A percentile compares a stretch with the other conserved stretches of the same genome.
phyloP scores from a whole-genome alignment of 2,888 invertebrate genomes.

The Anthophora plumipes region DNA sequence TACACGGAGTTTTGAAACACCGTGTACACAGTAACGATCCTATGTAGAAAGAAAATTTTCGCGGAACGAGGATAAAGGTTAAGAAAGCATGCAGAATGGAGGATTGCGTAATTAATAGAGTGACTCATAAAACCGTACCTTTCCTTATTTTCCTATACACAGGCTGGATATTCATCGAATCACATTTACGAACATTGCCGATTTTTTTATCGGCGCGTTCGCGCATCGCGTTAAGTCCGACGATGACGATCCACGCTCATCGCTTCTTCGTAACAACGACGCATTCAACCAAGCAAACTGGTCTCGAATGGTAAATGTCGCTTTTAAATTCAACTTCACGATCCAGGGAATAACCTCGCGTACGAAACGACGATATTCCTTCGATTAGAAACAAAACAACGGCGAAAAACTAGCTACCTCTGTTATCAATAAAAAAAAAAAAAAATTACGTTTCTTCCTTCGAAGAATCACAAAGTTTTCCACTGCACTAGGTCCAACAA shows the following conservation, averaged over 20 bases:
- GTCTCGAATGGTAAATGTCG: conserved; percentile 10
- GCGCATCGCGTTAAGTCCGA: background rate
- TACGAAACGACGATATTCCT: background rate
- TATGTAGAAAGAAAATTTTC: too few species aligned
- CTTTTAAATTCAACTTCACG: too few species aligned
- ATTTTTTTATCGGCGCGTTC: background rate
- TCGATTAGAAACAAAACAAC: too few species aligned
- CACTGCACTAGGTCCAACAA: background rate
- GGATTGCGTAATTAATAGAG: background rate
- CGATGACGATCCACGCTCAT: conserved; percentile 20
- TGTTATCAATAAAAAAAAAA: too few species aligned
- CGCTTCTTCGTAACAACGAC: conserved; percentile 7
- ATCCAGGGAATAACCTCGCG: background rate
- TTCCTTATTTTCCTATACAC: background rate
- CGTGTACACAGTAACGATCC: too few species aligned
- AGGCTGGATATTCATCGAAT: background rate
- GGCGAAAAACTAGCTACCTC: too few species aligned
- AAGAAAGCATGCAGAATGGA: background rate
- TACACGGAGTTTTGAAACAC: too few species aligned
- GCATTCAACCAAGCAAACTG: background rate
- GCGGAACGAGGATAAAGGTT: background rate
- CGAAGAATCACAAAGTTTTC: background rate
- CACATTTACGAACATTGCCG: background rate
- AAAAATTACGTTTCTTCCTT: too few species aligned
- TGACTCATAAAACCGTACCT: background rate